These are phyloP conservation scores for Dicranocentrus wangi DNA, from an alignment of 2,888 invertebrate species.

Conservation along the genomic window DNA sequence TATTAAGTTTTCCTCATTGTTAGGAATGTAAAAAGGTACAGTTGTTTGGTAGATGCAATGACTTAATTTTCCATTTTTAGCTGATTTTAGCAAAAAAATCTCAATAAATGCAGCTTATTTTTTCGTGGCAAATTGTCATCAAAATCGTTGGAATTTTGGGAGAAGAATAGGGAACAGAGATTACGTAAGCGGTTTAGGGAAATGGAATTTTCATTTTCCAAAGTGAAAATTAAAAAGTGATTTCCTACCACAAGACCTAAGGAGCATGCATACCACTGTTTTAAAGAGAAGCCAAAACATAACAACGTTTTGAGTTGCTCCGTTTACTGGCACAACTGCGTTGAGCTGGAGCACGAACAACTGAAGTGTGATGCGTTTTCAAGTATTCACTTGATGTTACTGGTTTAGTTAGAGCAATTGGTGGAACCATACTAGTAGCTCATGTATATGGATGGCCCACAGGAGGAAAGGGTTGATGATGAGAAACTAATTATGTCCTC, in stretches of 20 bases:
- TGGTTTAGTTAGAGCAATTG: too few relatives aligned
- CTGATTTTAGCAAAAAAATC: background rate
- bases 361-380: too few relatives aligned
- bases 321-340: too few relatives aligned
- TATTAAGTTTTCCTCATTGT: background rate
- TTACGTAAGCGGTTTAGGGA: conserved; percentile 32
- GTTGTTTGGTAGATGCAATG: too few relatives aligned
- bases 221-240: conserved; percentile 53
- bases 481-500: conserved; percentile 70
- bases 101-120: background rate
- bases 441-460: conserved; percentile 48
- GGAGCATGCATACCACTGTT: too few relatives aligned
- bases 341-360: too few relatives aligned
- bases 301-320: too few relatives aligned
- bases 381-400: too few relatives aligned
- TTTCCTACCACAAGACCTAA: conserved; percentile 41
- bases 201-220: conserved; percentile 51
- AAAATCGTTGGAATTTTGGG: too few relatives aligned
- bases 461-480: conserved; percentile 63
- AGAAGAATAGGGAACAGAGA: conserved; percentile 1
- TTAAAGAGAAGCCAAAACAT: too few relatives aligned
- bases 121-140: background rate
- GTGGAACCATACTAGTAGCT: background rate
- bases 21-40: background rate
- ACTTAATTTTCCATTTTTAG: background rate